Conservation (phyloP, 2,797 vertebrate genomes). For the Cephalopachus bancanus region DNA sequence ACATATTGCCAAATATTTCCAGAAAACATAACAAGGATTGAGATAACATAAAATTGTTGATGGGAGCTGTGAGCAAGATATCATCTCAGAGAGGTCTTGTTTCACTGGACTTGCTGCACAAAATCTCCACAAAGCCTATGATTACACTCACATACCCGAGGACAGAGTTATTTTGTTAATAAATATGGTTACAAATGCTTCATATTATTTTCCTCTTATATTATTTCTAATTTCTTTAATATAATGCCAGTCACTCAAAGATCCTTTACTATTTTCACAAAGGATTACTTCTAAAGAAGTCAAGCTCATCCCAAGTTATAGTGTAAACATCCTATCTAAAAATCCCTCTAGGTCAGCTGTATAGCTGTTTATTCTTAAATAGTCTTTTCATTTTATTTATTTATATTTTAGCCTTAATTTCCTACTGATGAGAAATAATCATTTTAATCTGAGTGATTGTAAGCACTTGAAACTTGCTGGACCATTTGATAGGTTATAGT, state of each 20-base stretch:
- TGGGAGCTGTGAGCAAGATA: too few relatives aligned
- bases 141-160: not conserved
- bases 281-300: not conserved
- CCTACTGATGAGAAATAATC: not conserved
- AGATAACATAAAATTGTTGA: not conserved
- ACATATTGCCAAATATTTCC: not conserved
- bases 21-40: not conserved
- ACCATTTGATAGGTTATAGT: constrained; percentile 4
- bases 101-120: not conserved
- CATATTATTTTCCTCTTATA: not conserved
- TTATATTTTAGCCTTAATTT: not conserved
- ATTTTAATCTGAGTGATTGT: constrained; percentile 23
- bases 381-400: not conserved
- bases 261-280: not conserved
- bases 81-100: not conserved
- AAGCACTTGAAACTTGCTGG: constrained; percentile 15
- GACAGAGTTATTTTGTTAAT: constrained; percentile 16
- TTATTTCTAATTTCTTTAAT: not conserved
- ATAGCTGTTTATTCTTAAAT: not conserved
- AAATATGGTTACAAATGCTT: not conserved
- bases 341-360: not conserved
- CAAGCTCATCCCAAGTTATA: not conserved
- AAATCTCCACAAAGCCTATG: not conserved
- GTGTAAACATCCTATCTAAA: not conserved
- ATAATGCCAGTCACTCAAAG: not conserved